Evolutionary conservation across 1,140 invertebrate genomes (phyloP).

Genomic region (Ceratina calcarata): DNA sequence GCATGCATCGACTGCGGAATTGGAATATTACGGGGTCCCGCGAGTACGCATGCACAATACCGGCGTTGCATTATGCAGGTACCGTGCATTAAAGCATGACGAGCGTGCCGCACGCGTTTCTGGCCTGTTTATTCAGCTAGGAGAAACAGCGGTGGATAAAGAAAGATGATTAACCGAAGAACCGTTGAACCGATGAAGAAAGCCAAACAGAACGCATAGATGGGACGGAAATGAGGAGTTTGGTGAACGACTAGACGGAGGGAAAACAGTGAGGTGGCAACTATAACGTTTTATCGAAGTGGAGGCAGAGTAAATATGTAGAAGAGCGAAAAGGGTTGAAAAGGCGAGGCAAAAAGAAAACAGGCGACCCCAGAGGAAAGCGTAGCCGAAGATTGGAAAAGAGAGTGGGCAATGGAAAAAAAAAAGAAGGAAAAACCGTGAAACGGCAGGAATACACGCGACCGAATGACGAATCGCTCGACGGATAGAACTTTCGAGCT

Average conservation of each 20-base stretch:
- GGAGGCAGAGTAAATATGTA: neutral
- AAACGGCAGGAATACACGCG: constrained; percentile 24
- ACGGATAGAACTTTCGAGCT: constrained; percentile 40
- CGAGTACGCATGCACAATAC: constrained; percentile 11
- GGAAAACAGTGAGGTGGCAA: neutral
- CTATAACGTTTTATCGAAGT: neutral
- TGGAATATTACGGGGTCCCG: constrained; percentile 10
- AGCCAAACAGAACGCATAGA: neutral
- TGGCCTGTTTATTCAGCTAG: constrained; percentile 23
- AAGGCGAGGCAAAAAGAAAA: constrained; percentile 29
- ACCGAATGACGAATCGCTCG: constrained; percentile 37
- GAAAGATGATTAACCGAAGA: neutral
- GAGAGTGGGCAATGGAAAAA: neutral
- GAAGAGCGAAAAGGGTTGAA: neutral
- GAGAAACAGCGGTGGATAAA: constrained; percentile 1
- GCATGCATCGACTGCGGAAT: constrained; percentile 6
- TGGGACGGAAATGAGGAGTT: neutral
- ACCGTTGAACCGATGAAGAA: neutral
- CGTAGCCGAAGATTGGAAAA: neutral
- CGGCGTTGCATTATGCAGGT: constrained; percentile 43
- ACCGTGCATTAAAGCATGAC: constrained; percentile 26
- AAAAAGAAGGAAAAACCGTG: neutral
- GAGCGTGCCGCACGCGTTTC: constrained; percentile 45
- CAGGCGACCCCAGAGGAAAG: neutral
- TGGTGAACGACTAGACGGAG: neutral